phyloP scores from a whole-genome alignment of 2,888 invertebrate species.

The Catocala nupta region DNA sequence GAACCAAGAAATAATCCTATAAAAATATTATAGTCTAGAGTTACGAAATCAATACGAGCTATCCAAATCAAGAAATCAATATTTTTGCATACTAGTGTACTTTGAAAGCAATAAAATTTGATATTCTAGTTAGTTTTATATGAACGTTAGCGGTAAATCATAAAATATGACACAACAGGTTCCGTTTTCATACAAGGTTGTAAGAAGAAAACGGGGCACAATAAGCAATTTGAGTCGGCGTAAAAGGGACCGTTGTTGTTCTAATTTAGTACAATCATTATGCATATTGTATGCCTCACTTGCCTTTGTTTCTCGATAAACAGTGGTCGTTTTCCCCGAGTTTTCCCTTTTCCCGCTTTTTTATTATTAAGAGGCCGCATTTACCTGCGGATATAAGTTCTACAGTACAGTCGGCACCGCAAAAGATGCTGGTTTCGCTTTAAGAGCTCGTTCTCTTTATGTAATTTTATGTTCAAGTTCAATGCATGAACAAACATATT shows the following conservation, averaged over 20 bases:
- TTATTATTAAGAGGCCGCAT: conserved; percentile 77
- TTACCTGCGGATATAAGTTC: conserved; percentile 77
- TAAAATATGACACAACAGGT: conserved; percentile 48
- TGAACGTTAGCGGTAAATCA: conserved; percentile 49
- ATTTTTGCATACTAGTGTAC: conserved; percentile 57
- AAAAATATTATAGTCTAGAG: conserved; percentile 45
- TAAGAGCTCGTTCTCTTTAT: conserved; percentile 28
- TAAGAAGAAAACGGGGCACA: conserved; percentile 67
- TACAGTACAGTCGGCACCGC: conserved; percentile 60
- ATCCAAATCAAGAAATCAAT: conserved; percentile 27
- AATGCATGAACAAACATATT: conserved; percentile 21
- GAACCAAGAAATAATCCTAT: conserved; percentile 19
- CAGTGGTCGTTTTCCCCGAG: conserved; percentile 73
- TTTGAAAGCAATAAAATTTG: conserved; percentile 62
- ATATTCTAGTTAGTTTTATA: conserved; percentile 47
- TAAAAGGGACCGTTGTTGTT: conserved; percentile 72
- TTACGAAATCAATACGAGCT: conserved; percentile 48
- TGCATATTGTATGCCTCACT: conserved; percentile 81
- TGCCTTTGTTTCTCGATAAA: conserved; percentile 82
- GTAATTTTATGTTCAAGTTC: conserved; percentile 24
- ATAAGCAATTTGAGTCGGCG: conserved; percentile 77
- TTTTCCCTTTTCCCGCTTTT: conserved; percentile 75
- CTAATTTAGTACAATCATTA: conserved; percentile 84
- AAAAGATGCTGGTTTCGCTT: conserved; percentile 43
- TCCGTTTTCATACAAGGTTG: conserved; percentile 33